Percentiles rank a stretch among this genome's conserved stretches.
Evolutionary conservation across 2,113 vertebrate species (phyloP).

Genomic region (Falco punctatus): DNA sequence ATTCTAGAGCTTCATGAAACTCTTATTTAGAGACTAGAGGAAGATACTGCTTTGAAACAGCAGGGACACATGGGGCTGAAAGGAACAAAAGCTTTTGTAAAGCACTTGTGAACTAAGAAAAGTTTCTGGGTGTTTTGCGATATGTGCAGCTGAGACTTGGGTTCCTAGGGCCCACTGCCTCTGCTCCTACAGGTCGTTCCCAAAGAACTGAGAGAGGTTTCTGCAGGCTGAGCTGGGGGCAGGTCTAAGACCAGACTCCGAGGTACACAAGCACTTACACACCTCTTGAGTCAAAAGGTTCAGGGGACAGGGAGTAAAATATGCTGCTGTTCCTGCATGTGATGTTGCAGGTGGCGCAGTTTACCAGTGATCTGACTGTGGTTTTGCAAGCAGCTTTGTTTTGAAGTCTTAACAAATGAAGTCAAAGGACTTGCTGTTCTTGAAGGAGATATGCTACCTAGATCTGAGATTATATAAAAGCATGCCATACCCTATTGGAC

Average conservation of each 20-base stretch:
- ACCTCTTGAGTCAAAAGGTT: not conserved
- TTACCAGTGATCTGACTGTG: not conserved
- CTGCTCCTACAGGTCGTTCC: not conserved
- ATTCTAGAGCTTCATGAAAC: no score
- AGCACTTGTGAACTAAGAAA: accelerated
- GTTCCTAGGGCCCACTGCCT: not conserved
- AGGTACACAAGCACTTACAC: not conserved
- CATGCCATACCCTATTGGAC: not conserved
- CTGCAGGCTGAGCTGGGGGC: not conserved
- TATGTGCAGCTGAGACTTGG: not conserved
- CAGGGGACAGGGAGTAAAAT: not conserved
- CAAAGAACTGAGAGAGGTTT: not conserved
- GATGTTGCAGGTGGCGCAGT: not conserved
- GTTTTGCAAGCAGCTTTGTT: not conserved
- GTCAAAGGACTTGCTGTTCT: not conserved
- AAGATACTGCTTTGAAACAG: not conserved
- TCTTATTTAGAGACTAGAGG: not conserved
- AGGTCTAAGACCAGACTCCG: not conserved
- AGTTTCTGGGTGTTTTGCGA: not conserved
- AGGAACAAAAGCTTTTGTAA: not conserved
- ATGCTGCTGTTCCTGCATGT: accelerated
- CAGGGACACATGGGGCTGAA: not conserved
- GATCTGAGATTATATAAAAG: not conserved
- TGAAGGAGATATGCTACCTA: not conserved
- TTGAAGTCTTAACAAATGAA: not conserved